These are phyloP conservation scores for Melanchra persicariae DNA, from an alignment of 2,888 invertebrate genomes.

Conservation along the genomic window DNA sequence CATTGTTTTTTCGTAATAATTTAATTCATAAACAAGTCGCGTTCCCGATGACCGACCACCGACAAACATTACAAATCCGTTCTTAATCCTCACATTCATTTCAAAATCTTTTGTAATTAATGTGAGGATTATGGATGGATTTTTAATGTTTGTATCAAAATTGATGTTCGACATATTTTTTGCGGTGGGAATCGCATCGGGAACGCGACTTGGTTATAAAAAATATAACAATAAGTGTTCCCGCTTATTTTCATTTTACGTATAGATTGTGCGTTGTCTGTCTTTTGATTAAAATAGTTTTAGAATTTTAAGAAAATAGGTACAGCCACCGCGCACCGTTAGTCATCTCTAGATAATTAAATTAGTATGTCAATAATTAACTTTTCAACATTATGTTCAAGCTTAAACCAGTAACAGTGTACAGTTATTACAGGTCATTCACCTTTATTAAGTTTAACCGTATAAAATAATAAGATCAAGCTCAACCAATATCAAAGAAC, in stretches of 20 bases:
- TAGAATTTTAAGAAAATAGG: background rate
- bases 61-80: too few species aligned
- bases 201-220: too few species aligned
- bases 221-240: too few species aligned
- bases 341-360: slow-evolving; percentile 1
- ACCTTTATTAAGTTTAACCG: slow-evolving; percentile 10
- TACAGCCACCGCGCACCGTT: background rate
- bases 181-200: too few species aligned
- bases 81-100: too few species aligned
- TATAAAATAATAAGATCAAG: background rate
- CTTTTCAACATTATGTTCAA: background rate
- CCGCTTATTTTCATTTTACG: too few species aligned
- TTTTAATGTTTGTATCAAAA: too few species aligned
- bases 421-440: slow-evolving; percentile 7
- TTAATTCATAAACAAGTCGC: background rate
- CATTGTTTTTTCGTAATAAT: background rate
- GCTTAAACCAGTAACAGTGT: slow-evolving; percentile 1
- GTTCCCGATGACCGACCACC: background rate
- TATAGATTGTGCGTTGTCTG: background rate
- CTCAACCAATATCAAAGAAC: background rate
- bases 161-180: too few species aligned
- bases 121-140: too few species aligned
- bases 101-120: too few species aligned
- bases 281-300: background rate
- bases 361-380: slow-evolving; percentile 10